Evolutionary conservation across 2,888 invertebrate species (phyloP), one percentile per base, ranked within the genome.

Genomic region (Torymus auratus): DNA sequence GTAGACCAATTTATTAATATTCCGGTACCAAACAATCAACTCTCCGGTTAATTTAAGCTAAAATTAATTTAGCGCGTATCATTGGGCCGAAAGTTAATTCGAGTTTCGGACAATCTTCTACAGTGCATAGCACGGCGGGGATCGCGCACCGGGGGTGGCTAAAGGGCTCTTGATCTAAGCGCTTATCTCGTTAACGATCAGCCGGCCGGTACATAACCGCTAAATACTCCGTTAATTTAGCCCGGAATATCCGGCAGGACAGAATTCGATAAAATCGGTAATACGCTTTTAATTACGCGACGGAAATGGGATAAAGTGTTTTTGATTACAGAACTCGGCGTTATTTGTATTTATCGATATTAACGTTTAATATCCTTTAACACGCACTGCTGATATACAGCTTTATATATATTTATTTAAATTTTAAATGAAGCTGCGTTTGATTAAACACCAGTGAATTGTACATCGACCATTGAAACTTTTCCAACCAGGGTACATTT

Each of bases 151-250:
- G 58, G 60, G 60, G 14, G 56, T 50, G 20, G 71, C 52, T 17
- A 67, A 67, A 53, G 20, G 67, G 67, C 67, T 17, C 53, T 67
- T 67, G 52, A 52, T 52, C 67, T 67, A 41, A 71, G 11, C 52
- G 52, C 71, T 71, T 71, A 61, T 71, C 52, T 71, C 71, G 61
- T 71, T 61, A 71, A 71, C 50, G 52, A 13, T n/a, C 12, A 13
- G 5, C 60, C 52, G 41, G 28, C 61, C 20, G n/a, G 71, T 52
- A 61, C 23, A 60, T 60, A 61, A 71, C 20, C 61, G 20, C 61
- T 71, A 71, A 71, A 52, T 61, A 71, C 41, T 60, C 71, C 17
- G 61, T 71, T 60, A 60, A 71, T 52, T 71, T 50, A 60, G 52
- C 50, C 52, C 15, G 70, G 60, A 50, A 60, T 60, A 28, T 60